Conservation (phyloP, 2,797 vertebrate genomes). For the Lutjanus argentimaculatus region DNA sequence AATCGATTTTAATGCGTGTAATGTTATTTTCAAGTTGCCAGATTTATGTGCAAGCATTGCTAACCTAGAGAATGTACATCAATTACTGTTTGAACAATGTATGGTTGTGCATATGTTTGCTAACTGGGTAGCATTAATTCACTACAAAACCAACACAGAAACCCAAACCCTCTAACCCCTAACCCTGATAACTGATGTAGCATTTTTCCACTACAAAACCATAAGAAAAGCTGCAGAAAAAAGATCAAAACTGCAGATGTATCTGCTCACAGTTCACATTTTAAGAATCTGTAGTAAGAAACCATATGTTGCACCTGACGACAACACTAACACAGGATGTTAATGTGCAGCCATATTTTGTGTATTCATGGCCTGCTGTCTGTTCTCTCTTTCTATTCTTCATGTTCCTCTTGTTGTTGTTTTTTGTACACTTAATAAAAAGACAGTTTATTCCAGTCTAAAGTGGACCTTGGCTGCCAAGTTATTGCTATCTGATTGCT, state of each 20-base stretch:
- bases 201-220: neutral
- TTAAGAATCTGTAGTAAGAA: neutral
- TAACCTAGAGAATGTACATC: too few species aligned
- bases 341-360: neutral
- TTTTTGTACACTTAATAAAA: neutral
- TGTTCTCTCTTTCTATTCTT: neutral
- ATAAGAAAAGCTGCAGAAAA: neutral
- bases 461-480: neutral
- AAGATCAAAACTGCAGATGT: neutral
- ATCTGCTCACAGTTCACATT: too few species aligned
- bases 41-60: too few species aligned
- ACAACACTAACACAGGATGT: neutral
- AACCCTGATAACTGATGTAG: too few species aligned
- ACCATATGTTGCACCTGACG: neutral
- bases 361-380: neutral
- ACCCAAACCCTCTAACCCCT: neutral
- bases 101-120: neutral
- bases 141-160: too few species aligned
- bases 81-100: neutral
- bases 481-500: neutral
- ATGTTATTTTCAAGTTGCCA: neutral
- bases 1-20: too few species aligned
- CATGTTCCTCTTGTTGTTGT: neutral
- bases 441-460: neutral
- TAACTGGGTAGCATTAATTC: too few species aligned